Conservation (phyloP, 2,797 vertebrate genomes). For the Poeciliopsis paucimaculata region DNA sequence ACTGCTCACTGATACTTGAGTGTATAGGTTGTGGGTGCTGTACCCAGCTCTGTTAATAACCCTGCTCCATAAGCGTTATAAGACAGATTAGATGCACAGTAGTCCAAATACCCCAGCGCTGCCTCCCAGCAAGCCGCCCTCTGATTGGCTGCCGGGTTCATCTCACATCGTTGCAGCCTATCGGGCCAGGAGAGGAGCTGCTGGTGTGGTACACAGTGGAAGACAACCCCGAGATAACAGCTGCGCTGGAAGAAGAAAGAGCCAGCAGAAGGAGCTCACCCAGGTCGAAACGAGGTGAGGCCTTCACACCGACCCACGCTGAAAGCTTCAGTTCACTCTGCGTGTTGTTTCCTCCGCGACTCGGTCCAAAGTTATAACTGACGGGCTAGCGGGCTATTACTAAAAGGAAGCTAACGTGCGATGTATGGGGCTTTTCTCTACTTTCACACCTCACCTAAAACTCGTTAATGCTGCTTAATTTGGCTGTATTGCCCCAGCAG, state of each 20-base stretch:
- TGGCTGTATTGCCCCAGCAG: neutral
- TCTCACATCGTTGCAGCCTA: conserved; percentile 86
- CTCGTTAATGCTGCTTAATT: conserved; percentile 14
- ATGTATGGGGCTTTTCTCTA: conserved; percentile 65
- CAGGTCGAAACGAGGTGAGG: conserved; percentile 90
- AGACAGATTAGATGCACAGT: conserved; percentile 75
- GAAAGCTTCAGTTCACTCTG: neutral
- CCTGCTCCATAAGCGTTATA: conserved; percentile 17
- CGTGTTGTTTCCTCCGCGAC: conserved; percentile 14
- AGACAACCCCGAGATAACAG: conserved; percentile 98
- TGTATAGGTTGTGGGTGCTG: neutral
- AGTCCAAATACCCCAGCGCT: conserved; percentile 70
- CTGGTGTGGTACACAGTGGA: conserved; percentile 97
- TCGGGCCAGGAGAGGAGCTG: conserved; percentile 91
- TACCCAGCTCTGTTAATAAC: neutral
- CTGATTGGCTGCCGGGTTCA: conserved; percentile 86
- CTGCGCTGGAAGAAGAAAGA: conserved; percentile 96
- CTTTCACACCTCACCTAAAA: conserved; percentile 56
- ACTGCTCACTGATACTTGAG: neutral
- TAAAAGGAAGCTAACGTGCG: conserved; percentile 63
- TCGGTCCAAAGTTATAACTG: conserved; percentile 58
- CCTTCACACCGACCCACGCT: conserved; percentile 19
- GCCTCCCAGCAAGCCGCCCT: conserved; percentile 76
- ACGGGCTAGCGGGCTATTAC: conserved; percentile 57
- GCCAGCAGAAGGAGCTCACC: conserved; percentile 86